These are phyloP conservation scores for Cyprinus carpio DNA, from an alignment of 2,113 vertebrate genomes.

Conservation along the genomic window DNA sequence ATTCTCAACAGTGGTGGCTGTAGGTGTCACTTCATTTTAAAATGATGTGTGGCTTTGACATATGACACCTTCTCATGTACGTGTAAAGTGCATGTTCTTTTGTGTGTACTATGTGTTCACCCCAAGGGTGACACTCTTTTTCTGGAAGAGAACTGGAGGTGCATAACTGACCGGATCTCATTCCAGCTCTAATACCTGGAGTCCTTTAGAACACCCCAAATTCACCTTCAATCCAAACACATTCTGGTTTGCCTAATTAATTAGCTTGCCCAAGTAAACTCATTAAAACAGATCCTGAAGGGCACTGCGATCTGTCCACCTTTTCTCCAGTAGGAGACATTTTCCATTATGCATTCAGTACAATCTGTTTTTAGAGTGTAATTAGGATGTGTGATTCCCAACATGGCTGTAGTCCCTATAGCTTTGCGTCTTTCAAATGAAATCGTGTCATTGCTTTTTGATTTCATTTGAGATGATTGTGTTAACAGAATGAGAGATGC, in stretches of 20 bases:
- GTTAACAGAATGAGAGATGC: neutral
- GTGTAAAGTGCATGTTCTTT: neutral
- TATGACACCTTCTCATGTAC: conserved; percentile 8
- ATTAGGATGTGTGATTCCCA: neutral
- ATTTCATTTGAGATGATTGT: neutral
- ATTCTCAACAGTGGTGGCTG: neutral
- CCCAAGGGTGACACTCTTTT: conserved; percentile 6
- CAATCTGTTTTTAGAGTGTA: conserved; percentile 16
- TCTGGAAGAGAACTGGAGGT: neutral
- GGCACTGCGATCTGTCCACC: conserved; percentile 14
- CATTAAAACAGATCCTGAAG: conserved; percentile 34
- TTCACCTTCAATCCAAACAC: conserved; percentile 7
- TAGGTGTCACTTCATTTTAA: conserved; percentile 6
- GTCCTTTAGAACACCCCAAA: neutral
- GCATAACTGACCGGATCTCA: conserved; percentile 1
- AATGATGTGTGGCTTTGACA: conserved; percentile 28
- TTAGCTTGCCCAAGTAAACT: neutral
- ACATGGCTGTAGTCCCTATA: neutral
- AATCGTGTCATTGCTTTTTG: neutral
- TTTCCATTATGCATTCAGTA: conserved; percentile 16
- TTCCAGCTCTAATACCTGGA: neutral
- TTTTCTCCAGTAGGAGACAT: conserved; percentile 12
- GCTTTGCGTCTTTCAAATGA: conserved; percentile 9
- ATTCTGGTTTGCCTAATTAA: conserved; percentile 17
- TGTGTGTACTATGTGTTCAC: neutral